A percentile compares a stretch with the other conserved stretches of the same genome.
Conservation (phyloP, 2,888 invertebrate species). For the Neoitamus cyanurus region DNA sequence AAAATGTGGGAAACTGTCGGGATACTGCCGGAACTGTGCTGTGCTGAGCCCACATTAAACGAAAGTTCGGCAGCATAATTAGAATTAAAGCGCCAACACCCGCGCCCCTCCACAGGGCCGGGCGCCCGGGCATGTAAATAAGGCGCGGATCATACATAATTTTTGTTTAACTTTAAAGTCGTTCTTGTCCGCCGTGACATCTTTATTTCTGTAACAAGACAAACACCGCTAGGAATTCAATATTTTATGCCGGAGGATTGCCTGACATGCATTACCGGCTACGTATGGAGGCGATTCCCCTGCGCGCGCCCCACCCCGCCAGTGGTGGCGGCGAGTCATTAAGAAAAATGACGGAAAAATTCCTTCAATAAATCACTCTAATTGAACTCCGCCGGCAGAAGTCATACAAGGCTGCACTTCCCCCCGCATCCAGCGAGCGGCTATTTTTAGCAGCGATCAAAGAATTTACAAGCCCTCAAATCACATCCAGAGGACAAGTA, state of each 20-base stretch:
- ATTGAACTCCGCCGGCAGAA: slow-evolving; percentile 46
- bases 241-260: slow-evolving; percentile 45
- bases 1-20: not conserved
- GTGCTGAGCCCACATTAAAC: not conserved
- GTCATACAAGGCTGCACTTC: not conserved
- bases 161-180: slow-evolving; percentile 50
- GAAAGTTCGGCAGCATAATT: not conserved
- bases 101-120: not conserved
- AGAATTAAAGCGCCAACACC: not conserved
- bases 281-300: not conserved
- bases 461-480: slow-evolving; percentile 17
- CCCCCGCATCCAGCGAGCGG: not conserved
- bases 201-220: slow-evolving; percentile 50
- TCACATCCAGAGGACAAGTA: not conserved
- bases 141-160: slow-evolving; percentile 35
- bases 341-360: slow-evolving; percentile 52
- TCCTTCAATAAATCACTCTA: slow-evolving; percentile 52
- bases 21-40: not conserved
- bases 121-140: slow-evolving; percentile 12
- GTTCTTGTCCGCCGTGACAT: slow-evolving; percentile 49
- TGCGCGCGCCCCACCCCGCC: not conserved
- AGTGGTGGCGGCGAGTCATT: slow-evolving; percentile 43
- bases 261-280: not conserved
- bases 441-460: slow-evolving; percentile 5
- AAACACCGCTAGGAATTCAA: slow-evolving; percentile 44